Base-by-base conservation (phyloP, 2,797 vertebrate species). In the Heteromormyrus szaboi region DNA sequence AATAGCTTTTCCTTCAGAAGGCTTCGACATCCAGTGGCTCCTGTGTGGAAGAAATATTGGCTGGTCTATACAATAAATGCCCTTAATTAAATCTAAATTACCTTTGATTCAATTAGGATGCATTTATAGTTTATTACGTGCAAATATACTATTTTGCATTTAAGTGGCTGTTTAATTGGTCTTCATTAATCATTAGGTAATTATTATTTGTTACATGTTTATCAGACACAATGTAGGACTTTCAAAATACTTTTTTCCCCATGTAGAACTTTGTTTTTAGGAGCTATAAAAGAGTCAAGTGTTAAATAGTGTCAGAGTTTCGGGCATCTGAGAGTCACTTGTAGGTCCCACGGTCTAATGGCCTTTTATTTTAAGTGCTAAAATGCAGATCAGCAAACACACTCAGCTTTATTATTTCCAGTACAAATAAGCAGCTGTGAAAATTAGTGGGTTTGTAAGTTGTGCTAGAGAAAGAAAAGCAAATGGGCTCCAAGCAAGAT, bases 31-130 rank as follows among this genome's bases (percentile, higher is more conserved):
- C 33, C 51, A 65, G 1, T 65, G 86, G 86, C 56, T 59, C 37
- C 14, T 22, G 56, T 87, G 53, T 59, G 56, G 8, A 87, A 56
- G 56, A 33, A 62, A 62, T 87, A 86, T 86, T 54, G 85, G 85
- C 85, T 14, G 25, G 22, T 87, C 86, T 87, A 62, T 87, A 65
- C 54, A 87, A 65, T 87, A 65, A 87, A 87, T 62, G 56, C 50
- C 41, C 86, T 87, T 87, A 87, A 87, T 87, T 87, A 87, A 87
- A 87, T 87, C 56, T 87, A 62, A 87, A 87, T 87, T 87, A 44
- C 33, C 86, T 44, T 65, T 87, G 56, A 87, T 87, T 44, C 37
- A 87, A 87, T 87, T 65, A 62, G 54, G 54, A 65, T 65, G 56
- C 25, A 56, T 86, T 59, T 56, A 59, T 86, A 87, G 56, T 87